Percentiles rank a stretch among this genome's conserved stretches.
Conservation (phyloP, 2,113 vertebrate genomes). For the Corythornis madagascariensis region DNA sequence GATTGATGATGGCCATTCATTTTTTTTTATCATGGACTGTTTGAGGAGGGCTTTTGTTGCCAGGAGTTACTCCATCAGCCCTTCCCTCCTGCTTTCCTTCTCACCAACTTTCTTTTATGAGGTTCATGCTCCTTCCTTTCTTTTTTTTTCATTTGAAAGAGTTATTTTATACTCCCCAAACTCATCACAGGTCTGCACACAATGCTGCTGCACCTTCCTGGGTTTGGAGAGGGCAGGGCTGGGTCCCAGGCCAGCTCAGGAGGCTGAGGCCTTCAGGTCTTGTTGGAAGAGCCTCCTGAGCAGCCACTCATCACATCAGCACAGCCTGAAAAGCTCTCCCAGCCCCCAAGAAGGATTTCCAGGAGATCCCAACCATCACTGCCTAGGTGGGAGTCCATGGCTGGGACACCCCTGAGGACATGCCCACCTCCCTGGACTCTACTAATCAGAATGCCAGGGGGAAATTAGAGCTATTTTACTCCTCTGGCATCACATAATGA, state of each 20-base stretch:
- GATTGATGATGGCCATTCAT: too few relatives aligned
- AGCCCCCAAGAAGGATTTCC: neutral
- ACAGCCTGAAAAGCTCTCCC: neutral
- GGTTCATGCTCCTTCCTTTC: neutral
- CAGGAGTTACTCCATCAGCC: neutral
- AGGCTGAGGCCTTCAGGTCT: neutral
- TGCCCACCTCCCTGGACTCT: neutral
- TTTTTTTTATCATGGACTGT: too few relatives aligned
- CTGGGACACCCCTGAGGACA: neutral
- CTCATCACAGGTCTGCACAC: neutral
- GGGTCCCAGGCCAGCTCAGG: neutral
- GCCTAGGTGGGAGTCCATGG: neutral
- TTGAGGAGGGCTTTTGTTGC: neutral
- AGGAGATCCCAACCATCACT: neutral
- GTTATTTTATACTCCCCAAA: neutral
- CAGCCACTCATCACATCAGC: neutral
- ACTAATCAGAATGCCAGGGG: accelerated
- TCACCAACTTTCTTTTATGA: neutral
- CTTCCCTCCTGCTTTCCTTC: neutral
- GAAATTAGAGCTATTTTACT: neutral
- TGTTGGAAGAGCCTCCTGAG: neutral
- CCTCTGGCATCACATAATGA: accelerated
- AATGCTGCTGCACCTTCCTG: accelerated
- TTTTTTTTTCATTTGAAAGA: neutral
- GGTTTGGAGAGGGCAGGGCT: neutral